These are phyloP conservation scores for Balearica regulorum DNA, from an alignment of 2,797 vertebrate species.

Conservation along the genomic window DNA sequence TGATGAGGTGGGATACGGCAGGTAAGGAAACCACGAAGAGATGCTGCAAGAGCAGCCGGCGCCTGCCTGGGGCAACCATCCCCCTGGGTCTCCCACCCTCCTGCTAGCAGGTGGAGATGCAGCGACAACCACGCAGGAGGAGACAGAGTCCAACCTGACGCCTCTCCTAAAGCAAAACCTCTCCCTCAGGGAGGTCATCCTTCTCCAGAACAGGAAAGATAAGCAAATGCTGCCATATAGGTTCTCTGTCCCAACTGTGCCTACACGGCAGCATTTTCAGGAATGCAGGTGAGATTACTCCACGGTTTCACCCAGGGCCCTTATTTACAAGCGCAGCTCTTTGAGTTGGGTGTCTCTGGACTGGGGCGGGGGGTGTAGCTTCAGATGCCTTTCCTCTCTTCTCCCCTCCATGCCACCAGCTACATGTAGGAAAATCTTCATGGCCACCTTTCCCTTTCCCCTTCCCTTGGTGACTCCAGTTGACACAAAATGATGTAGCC, in stretches of 20 bases:
- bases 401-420: neutral
- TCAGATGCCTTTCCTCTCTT: neutral
- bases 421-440: neutral
- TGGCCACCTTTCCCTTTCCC: neutral
- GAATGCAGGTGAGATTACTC: neutral
- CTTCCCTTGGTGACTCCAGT: neutral
- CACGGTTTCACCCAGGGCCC: neutral
- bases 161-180: neutral
- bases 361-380: neutral
- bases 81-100: neutral
- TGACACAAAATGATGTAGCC: neutral
- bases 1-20: neutral
- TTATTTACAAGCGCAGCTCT: neutral
- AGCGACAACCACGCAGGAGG: neutral
- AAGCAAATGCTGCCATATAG: neutral
- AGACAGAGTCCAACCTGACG: neutral
- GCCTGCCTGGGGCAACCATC: neutral
- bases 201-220: neutral
- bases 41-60: neutral
- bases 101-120: neutral
- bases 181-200: neutral
- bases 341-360: neutral
- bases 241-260: neutral
- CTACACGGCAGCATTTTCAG: neutral
- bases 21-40: neutral